phyloP scores from a whole-genome alignment of 2,113 vertebrate genomes.

The Ochotona princeps region DNA sequence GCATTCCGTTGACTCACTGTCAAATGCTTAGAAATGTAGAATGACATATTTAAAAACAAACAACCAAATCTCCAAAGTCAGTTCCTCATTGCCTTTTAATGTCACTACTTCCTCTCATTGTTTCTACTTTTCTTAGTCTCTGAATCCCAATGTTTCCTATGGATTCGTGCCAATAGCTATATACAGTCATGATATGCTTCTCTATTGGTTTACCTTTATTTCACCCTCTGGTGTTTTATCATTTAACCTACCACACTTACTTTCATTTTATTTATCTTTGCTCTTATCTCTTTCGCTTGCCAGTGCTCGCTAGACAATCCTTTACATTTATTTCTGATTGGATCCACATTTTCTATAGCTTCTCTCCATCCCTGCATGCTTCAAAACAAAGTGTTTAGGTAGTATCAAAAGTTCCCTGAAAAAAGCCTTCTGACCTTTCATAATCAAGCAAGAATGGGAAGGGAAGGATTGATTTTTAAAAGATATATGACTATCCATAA shows the following conservation, averaged over 20 bases:
- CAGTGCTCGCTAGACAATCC: too few relatives aligned
- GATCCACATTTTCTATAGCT: background rate
- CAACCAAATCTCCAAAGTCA: conserved; percentile 8
- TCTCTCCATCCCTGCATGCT: background rate
- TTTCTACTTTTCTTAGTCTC: background rate
- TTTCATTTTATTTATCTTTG: background rate
- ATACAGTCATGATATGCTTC: accelerated
- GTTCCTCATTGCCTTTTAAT: background rate
- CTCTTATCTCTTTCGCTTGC: background rate
- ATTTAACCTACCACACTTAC: background rate
- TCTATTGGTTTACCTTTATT: background rate
- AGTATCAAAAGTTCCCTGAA: background rate
- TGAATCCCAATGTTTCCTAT: background rate
- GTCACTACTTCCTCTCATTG: background rate
- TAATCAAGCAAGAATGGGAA: background rate
- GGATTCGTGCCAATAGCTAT: background rate
- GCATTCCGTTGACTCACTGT: conserved; percentile 45
- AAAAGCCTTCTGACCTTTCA: background rate
- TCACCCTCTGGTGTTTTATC: background rate
- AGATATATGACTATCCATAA: background rate
- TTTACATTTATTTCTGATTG: background rate
- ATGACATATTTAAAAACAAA: conserved; percentile 51
- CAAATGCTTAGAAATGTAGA: conserved; percentile 13
- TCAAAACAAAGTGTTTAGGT: background rate
- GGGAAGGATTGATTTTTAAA: background rate